Percentiles rank a stretch among this genome's conserved stretches.
These are phyloP conservation scores for Xiphydria camelus DNA, from an alignment of 2,888 invertebrate species.

Conservation along the genomic window DNA sequence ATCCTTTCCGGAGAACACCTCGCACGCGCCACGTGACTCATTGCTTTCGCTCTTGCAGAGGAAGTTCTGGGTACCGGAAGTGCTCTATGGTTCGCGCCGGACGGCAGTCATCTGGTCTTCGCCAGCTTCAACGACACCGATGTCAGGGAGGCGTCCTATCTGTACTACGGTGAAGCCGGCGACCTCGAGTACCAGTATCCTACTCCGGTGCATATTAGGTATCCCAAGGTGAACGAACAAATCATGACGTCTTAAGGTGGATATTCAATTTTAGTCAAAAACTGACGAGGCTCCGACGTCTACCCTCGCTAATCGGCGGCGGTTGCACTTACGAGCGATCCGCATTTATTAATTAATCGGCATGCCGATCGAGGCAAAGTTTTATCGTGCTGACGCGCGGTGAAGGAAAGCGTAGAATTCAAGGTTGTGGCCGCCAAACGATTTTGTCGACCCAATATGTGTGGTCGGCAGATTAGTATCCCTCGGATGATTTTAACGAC, in stretches of 20 bases:
- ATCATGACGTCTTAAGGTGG: too few species aligned
- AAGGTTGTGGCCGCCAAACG: too few species aligned
- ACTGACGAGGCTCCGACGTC: too few species aligned
- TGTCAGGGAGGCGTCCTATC: conserved; percentile 68
- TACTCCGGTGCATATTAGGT: conserved; percentile 67
- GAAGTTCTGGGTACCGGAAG: conserved; percentile 73
- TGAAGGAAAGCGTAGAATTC: too few species aligned
- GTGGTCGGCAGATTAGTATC: too few species aligned
- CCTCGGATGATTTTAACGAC: conserved; percentile 23
- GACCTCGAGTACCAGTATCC: conserved; percentile 69
- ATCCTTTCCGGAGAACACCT: neutral
- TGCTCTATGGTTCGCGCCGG: conserved; percentile 81
- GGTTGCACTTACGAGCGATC: too few species aligned
- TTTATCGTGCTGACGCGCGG: too few species aligned
- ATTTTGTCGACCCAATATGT: too few species aligned
- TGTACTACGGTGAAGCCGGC: conserved; percentile 68
- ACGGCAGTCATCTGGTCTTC: conserved; percentile 70
- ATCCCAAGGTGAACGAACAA: conserved; percentile 77
- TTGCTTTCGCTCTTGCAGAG: conserved; percentile 62
- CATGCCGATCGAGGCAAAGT: too few species aligned
- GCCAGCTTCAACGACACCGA: conserved; percentile 73
- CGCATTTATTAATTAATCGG: too few species aligned
- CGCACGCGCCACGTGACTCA: neutral
- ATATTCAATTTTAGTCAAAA: too few species aligned
- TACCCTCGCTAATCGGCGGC: too few species aligned